Evolutionary conservation across 1,140 invertebrate genomes (phyloP).

Genomic region (Drosophila chauvacae): DNA sequence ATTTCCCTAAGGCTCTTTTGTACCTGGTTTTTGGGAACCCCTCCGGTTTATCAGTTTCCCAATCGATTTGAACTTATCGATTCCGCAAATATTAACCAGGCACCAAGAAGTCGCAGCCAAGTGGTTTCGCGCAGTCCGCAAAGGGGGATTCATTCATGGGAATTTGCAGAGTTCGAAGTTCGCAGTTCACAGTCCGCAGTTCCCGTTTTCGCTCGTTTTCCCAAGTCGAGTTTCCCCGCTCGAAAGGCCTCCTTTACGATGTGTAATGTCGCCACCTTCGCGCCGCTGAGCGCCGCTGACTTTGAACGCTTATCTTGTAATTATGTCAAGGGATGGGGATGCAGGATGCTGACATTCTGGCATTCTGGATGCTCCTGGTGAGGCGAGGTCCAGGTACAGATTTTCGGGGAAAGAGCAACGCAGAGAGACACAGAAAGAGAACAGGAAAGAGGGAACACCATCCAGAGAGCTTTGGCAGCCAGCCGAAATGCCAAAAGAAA

Average conservation of each 20-base stretch:
- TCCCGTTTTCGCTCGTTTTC: conserved; percentile 19
- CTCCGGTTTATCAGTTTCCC: conserved; percentile 13
- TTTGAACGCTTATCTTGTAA: conserved; percentile 73
- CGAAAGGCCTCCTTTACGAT: conserved; percentile 3
- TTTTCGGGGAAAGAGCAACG: conserved; percentile 4
- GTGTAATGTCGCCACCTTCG: conserved; percentile 47
- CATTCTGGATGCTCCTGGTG: neutral
- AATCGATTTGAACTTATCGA: conserved; percentile 51
- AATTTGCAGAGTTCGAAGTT: neutral
- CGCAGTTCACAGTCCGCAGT: neutral
- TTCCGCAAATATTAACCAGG: conserved; percentile 57
- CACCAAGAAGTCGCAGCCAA: conserved; percentile 35
- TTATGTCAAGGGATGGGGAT: conserved; percentile 51
- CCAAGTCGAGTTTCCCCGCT: conserved; percentile 1
- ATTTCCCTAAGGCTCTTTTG: conserved; percentile 1
- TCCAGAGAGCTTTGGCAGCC: conserved; percentile 64
- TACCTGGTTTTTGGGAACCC: neutral
- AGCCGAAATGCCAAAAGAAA: conserved; percentile 49
- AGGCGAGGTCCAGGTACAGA: conserved; percentile 24
- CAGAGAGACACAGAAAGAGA: neutral
- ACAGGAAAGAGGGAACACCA: conserved; percentile 5
- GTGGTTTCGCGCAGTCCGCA: conserved; percentile 5
- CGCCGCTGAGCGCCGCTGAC: conserved; percentile 67
- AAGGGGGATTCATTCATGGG: conserved; percentile 23
- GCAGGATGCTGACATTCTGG: neutral